Evolutionary conservation across 1,140 invertebrate species (phyloP), one percentile per base, ranked within the genome.

Genomic region (Anoplophora glabripennis): DNA sequence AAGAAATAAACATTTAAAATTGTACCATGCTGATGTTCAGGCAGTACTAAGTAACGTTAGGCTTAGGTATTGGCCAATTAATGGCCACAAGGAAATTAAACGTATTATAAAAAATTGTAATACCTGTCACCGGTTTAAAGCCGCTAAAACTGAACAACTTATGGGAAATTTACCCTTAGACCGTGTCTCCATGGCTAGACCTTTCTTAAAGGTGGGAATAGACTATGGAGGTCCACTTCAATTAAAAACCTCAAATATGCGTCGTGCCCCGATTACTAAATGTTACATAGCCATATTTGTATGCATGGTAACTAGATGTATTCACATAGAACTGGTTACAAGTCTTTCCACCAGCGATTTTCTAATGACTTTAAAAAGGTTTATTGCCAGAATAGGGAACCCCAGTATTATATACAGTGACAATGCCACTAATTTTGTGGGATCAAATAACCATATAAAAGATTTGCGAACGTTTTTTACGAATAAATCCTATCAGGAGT

Each of bases 151-250:
- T n/a, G 33, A 46, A 8, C 51, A 53, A 53, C 1, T 51, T 36
- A 51, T 51, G 28, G 48, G n/a, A n/a, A n/a, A n/a, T n/a, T n/a
- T n/a, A n/a, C n/a, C n/a, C n/a, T n/a, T n/a, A n/a, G n/a, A n/a
- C n/a, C n/a, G n/a, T n/a, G n/a, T n/a, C n/a, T n/a, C n/a, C n/a
- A 36, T 34, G n/a, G 48, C 58, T 11, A 51, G 56, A 38, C 67
- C 70, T 10, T 72, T 72, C 48, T 36, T 59, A 3, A 49, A 49
- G 0, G 57, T 42, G 15, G 67, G 70, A 4, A 63, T 70, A 0
- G 72, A 73, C 38, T 72, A 67, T 38, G 67, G 61, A 1, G 70
- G 70, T 7, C 71, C 70, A 18, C 47, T 53, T 33, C n/a, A 3
- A 37, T 37, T n/a, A n/a, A 12, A 51, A 37, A 3, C 21, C 4